Evolutionary conservation across 2,113 vertebrate genomes (phyloP).

Genomic region (Perca schrenkii): DNA sequence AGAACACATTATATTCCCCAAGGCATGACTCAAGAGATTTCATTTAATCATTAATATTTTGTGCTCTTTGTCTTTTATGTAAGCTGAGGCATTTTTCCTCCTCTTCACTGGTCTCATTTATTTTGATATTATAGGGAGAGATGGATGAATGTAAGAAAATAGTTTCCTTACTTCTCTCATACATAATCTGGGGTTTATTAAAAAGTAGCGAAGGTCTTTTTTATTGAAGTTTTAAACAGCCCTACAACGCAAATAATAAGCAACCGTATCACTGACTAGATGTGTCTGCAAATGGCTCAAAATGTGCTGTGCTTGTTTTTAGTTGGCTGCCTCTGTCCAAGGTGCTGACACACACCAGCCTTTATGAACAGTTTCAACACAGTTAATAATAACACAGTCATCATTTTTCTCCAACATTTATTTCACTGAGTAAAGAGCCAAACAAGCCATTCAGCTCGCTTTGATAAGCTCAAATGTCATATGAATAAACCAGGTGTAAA

Average conservation of each 20-base stretch:
- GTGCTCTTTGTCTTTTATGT: neutral
- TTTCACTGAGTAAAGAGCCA: constrained; percentile 38
- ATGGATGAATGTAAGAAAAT: neutral
- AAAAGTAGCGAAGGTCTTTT: neutral
- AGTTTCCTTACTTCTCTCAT: neutral
- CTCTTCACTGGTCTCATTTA: neutral
- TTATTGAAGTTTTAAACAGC: neutral
- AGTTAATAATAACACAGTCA: neutral
- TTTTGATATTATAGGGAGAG: neutral
- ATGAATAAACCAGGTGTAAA: neutral
- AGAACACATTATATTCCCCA: neutral
- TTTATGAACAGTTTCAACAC: neutral
- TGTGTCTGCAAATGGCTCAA: neutral
- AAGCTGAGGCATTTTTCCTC: neutral
- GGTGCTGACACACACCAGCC: constrained; percentile 42
- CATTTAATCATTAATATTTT: neutral
- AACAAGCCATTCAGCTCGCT: neutral
- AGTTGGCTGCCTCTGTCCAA: constrained; percentile 51
- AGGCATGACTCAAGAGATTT: neutral
- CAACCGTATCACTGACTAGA: neutral
- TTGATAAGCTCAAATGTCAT: neutral
- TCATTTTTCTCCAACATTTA: neutral
- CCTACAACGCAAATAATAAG: neutral
- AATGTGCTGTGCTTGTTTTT: neutral
- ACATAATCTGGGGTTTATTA: neutral